Evolutionary conservation across 2,113 vertebrate species (phyloP).

Genomic region (Oryzias melastigma): DNA sequence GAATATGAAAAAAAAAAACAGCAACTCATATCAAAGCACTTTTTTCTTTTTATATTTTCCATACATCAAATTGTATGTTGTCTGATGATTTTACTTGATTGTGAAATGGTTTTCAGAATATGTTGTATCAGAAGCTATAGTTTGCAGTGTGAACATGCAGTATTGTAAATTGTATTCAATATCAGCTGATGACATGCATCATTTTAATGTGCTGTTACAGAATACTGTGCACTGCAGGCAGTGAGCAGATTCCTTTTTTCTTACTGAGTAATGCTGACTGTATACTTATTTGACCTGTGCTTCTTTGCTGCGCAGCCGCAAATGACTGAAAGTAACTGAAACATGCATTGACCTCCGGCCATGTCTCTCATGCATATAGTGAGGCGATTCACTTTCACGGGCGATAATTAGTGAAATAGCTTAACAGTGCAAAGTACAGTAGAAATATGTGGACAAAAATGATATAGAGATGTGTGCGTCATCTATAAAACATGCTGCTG

Average conservation of each 20-base stretch:
- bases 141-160: conserved; percentile 34
- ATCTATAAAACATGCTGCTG: conserved; percentile 30
- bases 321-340: conserved; percentile 37
- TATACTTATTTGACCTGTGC: conserved; percentile 46
- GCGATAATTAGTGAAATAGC: conserved; percentile 39
- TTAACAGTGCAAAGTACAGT: conserved; percentile 31
- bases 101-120: conserved; percentile 28
- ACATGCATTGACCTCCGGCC: conserved; percentile 48
- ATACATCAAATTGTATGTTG: conserved; percentile 39
- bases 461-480: conserved; percentile 14
- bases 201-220: conserved; percentile 44
- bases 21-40: conserved; percentile 5
- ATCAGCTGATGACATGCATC: conserved; percentile 41
- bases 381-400: conserved; percentile 24
- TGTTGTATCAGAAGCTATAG: conserved; percentile 21
- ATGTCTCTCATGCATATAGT: conserved; percentile 36
- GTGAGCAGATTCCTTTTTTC: conserved; percentile 55
- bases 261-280: conserved; percentile 55
- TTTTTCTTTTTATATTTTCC: conserved; percentile 37
- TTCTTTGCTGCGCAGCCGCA: conserved; percentile 61
- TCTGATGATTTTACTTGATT: conserved; percentile 43
- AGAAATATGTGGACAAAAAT: conserved; percentile 30
- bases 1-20: too few relatives aligned
- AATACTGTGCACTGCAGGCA: conserved; percentile 65
- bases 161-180: conserved; percentile 59